Evolutionary conservation across 2,113 vertebrate species (phyloP).

Genomic region (Amphiprion ocellaris): DNA sequence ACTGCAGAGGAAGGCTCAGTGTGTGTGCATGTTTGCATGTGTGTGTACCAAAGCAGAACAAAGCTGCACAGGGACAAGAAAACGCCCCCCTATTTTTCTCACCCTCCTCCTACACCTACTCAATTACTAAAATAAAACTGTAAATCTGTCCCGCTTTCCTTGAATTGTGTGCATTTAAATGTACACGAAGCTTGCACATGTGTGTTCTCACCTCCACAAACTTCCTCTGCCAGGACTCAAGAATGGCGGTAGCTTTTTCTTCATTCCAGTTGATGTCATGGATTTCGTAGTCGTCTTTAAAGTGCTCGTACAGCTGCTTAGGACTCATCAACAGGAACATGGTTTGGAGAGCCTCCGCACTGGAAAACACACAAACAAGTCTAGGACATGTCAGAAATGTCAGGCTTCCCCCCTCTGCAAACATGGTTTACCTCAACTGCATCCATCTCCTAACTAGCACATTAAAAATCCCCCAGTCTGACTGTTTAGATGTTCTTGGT

Average conservation of each 20-base stretch:
- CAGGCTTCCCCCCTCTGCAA: not conserved
- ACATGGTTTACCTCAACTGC: constrained; percentile 18
- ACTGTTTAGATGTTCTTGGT: constrained; percentile 19
- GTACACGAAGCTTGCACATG: not conserved
- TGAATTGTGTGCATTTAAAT: not conserved
- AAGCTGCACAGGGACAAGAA: constrained; percentile 42
- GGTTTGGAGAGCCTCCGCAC: constrained; percentile 96
- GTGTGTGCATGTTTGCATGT: constrained; percentile 5
- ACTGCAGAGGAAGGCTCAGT: constrained; percentile 42
- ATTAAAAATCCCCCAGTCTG: constrained; percentile 25
- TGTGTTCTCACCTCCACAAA: constrained; percentile 92
- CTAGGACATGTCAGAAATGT: constrained; percentile 14
- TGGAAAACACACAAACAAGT: constrained; percentile 71
- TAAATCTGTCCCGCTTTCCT: not conserved
- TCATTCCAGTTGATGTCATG: constrained; percentile 98
- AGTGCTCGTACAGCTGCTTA: constrained; percentile 97
- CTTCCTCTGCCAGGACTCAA: constrained; percentile 97
- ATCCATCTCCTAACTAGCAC: not conserved
- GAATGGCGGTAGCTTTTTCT: constrained; percentile 93
- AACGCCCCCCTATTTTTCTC: constrained; percentile 37
- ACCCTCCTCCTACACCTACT: not conserved
- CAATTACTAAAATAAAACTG: not conserved
- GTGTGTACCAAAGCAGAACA: constrained; percentile 56
- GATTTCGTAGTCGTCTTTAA: constrained; percentile 98
- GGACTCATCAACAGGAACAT: constrained; percentile 99